These are phyloP conservation scores for Danio choprae DNA, from an alignment of 2,797 vertebrate species.

Conservation along the genomic window DNA sequence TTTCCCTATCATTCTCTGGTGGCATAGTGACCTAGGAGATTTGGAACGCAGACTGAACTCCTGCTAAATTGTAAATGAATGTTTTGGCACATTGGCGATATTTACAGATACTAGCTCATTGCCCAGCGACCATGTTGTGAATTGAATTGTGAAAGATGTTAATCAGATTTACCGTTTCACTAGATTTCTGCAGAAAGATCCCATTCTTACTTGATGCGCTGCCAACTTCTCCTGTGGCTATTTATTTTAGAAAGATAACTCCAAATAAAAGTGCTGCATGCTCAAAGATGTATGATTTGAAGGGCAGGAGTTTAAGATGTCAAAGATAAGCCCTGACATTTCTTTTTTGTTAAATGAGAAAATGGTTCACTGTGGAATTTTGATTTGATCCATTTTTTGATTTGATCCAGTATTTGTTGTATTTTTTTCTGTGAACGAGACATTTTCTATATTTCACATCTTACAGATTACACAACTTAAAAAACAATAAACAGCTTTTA, in stretches of 20 bases:
- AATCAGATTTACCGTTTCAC: slow-evolving; percentile 53
- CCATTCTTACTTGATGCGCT: slow-evolving; percentile 17
- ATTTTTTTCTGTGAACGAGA: not conserved
- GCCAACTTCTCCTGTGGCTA: slow-evolving; percentile 29
- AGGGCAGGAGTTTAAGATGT: slow-evolving; percentile 49
- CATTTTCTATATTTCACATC: slow-evolving; percentile 5
- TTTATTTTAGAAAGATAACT: slow-evolving; percentile 47
- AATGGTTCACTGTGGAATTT: slow-evolving; percentile 23
- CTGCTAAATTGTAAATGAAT: slow-evolving; percentile 51
- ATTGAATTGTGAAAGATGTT: slow-evolving; percentile 41
- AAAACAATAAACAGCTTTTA: too few relatives aligned
- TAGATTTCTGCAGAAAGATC: slow-evolving; percentile 49
- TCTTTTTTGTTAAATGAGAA: slow-evolving; percentile 8
- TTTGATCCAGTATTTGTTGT: not conserved
- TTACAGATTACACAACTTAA: not conserved
- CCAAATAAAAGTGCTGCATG: slow-evolving; percentile 38
- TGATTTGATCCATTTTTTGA: not conserved
- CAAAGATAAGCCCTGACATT: slow-evolving; percentile 52
- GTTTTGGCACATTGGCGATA: slow-evolving; percentile 52
- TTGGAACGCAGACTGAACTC: slow-evolving; percentile 45
- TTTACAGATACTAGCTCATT: slow-evolving; percentile 46
- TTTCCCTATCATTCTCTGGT: slow-evolving; percentile 44
- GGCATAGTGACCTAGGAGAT: slow-evolving; percentile 31
- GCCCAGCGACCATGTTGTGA: slow-evolving; percentile 27
- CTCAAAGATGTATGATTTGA: slow-evolving; percentile 48